A percentile compares a stretch with the other conserved stretches of the same genome.
phyloP scores from a whole-genome alignment of 2,113 vertebrate species.

The Merops nubicus region DNA sequence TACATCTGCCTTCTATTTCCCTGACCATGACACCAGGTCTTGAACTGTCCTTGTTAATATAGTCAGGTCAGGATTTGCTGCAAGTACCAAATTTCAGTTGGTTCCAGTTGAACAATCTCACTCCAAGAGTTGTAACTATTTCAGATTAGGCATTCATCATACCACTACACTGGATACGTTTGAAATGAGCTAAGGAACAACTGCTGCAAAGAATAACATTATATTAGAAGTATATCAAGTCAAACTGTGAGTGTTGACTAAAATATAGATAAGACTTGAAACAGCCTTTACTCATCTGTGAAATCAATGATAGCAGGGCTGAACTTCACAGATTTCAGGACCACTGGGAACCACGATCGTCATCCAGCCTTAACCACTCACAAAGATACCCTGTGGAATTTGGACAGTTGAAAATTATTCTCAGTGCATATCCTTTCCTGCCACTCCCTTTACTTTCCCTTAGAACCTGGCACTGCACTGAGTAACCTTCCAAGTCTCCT shows the following conservation, averaged over 20 bases:
- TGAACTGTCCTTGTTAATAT: neutral
- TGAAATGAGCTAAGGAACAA: neutral
- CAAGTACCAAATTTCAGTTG: neutral
- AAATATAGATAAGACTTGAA: neutral
- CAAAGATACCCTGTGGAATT: neutral
- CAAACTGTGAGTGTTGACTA: neutral
- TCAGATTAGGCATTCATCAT: neutral
- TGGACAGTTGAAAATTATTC: neutral
- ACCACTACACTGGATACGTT: neutral
- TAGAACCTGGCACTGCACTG: neutral
- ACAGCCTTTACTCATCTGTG: neutral
- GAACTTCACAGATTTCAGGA: neutral
- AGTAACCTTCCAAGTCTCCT: neutral
- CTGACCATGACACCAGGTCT: rapidly evolving
- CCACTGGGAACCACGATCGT: neutral
- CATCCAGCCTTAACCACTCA: neutral
- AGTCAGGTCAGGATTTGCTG: neutral
- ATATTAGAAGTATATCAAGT: neutral
- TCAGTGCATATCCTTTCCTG: neutral
- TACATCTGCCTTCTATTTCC: neutral
- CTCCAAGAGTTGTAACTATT: neutral
- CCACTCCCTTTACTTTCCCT: neutral
- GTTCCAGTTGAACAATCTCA: neutral
- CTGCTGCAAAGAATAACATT: neutral
- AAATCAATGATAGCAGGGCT: neutral